A percentile compares a stretch with the other conserved stretches of the same genome.
These are phyloP conservation scores for Aurelia sp. DNA, from an alignment of 30 jellyfish, hydroid and myxozoan genomes.

Conservation along the genomic window DNA sequence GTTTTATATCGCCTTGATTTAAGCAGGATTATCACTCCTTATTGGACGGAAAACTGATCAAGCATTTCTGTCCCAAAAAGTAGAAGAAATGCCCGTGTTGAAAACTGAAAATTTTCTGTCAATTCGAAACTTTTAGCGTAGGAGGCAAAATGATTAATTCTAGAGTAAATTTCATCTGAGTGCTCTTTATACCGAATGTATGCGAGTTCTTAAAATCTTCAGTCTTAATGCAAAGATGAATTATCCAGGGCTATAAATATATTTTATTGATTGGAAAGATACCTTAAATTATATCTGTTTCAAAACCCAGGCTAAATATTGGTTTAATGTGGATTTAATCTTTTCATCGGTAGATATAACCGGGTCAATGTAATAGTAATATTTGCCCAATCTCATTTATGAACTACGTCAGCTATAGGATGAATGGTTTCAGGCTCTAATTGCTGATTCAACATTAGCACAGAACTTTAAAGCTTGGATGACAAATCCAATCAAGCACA, in stretches of 20 bases:
- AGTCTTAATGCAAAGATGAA: conserved; percentile 44
- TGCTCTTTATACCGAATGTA: background rate
- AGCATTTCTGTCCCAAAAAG: too few species aligned
- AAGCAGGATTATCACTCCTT: too few species aligned
- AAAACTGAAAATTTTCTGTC: too few species aligned
- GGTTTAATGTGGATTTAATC: conserved; percentile 13
- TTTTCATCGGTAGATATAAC: background rate
- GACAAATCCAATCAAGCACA: too few species aligned
- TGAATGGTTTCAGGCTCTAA: background rate
- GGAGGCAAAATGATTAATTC: too few species aligned
- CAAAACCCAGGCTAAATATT: conserved; percentile 44
- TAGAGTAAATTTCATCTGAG: too few species aligned
- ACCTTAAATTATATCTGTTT: conserved; percentile 48
- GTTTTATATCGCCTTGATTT: too few species aligned
- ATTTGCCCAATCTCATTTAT: background rate
- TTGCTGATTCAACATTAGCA: background rate
- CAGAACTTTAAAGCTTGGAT: too few species aligned
- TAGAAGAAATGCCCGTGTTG: too few species aligned
- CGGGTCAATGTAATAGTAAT: conserved; percentile 8
- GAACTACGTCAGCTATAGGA: conserved; percentile 6
- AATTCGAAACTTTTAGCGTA: too few species aligned
- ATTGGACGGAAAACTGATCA: too few species aligned
- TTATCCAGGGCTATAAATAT: conserved; percentile 45
- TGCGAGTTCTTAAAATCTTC: conserved; percentile 14
- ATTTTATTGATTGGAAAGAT: conserved; percentile 40